Evolutionary conservation across 1,140 invertebrate genomes (phyloP).

Genomic region (Bombus pascuorum): DNA sequence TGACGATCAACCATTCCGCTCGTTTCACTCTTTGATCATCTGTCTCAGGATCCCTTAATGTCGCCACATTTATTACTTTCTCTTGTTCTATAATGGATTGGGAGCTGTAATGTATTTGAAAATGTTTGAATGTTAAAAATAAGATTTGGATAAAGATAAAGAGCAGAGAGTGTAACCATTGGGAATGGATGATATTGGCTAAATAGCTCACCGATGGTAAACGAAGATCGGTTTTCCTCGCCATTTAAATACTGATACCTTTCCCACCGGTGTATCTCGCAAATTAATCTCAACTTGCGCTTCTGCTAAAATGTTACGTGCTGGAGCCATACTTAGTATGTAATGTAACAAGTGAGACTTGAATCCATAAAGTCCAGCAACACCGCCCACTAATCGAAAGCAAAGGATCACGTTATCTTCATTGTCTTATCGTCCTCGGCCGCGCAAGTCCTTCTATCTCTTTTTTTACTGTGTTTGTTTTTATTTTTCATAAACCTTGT

Average conservation of each 20-base stretch:
- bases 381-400: conserved; percentile 49
- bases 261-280: conserved; percentile 63
- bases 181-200: neutral
- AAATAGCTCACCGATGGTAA: conserved; percentile 65
- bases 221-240: conserved; percentile 73
- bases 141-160: neutral
- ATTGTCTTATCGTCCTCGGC: neutral
- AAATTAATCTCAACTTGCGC: conserved; percentile 70
- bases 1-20: conserved; percentile 91
- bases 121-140: neutral
- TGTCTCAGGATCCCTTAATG: conserved; percentile 89
- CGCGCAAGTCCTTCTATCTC: accelerated
- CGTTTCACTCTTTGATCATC: conserved; percentile 84
- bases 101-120: conserved; percentile 50
- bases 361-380: conserved; percentile 53
- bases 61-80: conserved; percentile 84
- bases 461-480: neutral
- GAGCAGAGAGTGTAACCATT: neutral
- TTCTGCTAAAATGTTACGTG: conserved; percentile 69
- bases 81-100: conserved; percentile 86
- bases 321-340: conserved; percentile 55
- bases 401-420: neutral
- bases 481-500: neutral
- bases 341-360: conserved; percentile 70
- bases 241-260: conserved; percentile 70